Evolutionary conservation across 2,797 vertebrate genomes (phyloP).

Genomic region (Acanthiza pusilla): DNA sequence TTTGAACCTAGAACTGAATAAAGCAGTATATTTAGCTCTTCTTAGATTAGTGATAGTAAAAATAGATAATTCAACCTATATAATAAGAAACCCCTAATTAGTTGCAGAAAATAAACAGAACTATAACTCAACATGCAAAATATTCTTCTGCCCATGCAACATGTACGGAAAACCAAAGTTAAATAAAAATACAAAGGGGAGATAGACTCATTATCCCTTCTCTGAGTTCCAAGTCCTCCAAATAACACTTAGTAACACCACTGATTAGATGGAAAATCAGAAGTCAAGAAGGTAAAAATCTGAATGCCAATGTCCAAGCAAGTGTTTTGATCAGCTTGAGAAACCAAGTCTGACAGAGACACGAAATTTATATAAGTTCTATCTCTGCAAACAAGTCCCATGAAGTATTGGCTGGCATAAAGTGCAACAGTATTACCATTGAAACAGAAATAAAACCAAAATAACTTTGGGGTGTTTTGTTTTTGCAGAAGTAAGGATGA

Average conservation of each 20-base stretch:
- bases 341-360: not conserved
- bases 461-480: not conserved
- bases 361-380: not conserved
- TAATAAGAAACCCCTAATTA: not conserved
- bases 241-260: not conserved
- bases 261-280: not conserved
- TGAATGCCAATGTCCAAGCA: not conserved
- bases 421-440: not conserved
- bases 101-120: not conserved
- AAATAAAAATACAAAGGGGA: not conserved
- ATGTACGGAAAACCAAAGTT: not conserved
- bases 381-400: not conserved
- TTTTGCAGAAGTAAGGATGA: not conserved
- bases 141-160: not conserved
- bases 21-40: not conserved
- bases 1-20: not conserved
- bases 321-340: not conserved
- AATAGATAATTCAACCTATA: not conserved
- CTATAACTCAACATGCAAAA: not conserved
- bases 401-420: not conserved
- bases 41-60: not conserved
- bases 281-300: not conserved
- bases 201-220: not conserved
- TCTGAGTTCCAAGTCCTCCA: not conserved
- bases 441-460: not conserved